phyloP scores from a whole-genome alignment of 2,113 vertebrate genomes.

The Pithys albifrons region DNA sequence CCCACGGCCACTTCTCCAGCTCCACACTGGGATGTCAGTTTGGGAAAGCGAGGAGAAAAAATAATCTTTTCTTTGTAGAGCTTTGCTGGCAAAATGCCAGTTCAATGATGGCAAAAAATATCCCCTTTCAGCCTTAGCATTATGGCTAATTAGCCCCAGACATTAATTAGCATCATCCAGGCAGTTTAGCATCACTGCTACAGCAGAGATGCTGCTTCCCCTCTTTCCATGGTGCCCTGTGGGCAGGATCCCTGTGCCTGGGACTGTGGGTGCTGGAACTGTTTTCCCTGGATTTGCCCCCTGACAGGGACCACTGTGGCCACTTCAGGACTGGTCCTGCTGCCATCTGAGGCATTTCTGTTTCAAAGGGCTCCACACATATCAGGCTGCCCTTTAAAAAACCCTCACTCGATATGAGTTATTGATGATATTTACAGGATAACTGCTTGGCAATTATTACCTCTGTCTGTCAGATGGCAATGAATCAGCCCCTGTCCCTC shows the following conservation, averaged over 20 bases:
- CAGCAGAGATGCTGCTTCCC: not conserved
- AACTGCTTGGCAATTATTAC: constrained; percentile 49
- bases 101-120: not conserved
- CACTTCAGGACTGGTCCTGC: not conserved
- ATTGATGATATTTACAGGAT: constrained; percentile 58
- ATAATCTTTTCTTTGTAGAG: not conserved
- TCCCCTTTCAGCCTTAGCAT: not conserved
- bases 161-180: not conserved
- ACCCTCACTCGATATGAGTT: not conserved
- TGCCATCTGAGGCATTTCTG: not conserved
- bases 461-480: not conserved
- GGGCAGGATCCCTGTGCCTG: not conserved
- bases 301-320: accelerated
- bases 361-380: not conserved
- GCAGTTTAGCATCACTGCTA: not conserved
- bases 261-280: not conserved
- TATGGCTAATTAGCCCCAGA: not conserved
- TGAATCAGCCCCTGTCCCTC: constrained; percentile 43
- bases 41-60: not conserved
- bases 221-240: accelerated
- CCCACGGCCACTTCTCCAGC: not conserved
- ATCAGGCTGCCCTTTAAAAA: constrained; percentile 32
- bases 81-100: not conserved
- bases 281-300: not conserved
- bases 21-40: not conserved